Percentiles rank a stretch among this genome's conserved stretches.
These are phyloP conservation scores for Drosophila neocordata DNA, from an alignment of 1,140 invertebrate species.

Conservation along the genomic window DNA sequence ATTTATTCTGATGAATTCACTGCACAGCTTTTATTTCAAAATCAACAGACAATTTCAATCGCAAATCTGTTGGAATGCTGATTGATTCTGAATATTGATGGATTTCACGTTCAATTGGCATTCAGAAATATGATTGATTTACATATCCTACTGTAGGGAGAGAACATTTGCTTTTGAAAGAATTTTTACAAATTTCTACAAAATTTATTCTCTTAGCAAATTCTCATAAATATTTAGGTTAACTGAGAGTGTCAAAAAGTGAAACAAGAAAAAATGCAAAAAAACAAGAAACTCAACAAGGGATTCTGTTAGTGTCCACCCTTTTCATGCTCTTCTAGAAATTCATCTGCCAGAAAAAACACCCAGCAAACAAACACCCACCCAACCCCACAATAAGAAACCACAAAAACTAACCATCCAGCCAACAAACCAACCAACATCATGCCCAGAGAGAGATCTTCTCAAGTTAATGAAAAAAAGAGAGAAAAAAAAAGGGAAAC, in stretches of 20 bases:
- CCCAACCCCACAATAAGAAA: not conserved
- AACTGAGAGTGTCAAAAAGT: conserved; percentile 3
- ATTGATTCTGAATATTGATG: conserved; percentile 29
- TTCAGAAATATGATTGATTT: conserved; percentile 13
- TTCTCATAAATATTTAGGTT: conserved; percentile 25
- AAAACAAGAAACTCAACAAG: conserved; percentile 17
- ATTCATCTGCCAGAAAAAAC: not conserved
- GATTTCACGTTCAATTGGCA: conserved; percentile 42
- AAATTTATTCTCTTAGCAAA: conserved; percentile 17
- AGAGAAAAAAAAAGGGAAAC: conserved; percentile 32
- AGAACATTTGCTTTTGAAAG: not conserved
- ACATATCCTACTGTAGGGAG: not conserved
- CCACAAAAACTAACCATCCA: conserved; percentile 18
- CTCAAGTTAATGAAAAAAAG: conserved; percentile 36
- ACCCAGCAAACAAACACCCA: not conserved
- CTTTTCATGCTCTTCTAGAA: conserved; percentile 42
- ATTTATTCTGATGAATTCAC: conserved; percentile 22
- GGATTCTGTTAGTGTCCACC: conserved; percentile 31
- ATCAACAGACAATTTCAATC: not conserved
- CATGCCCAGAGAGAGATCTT: conserved; percentile 9
- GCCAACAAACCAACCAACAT: conserved; percentile 11
- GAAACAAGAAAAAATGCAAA: not conserved
- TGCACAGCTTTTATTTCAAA: not conserved
- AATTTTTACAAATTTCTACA: not conserved
- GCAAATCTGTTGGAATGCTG: conserved; percentile 41